Evolutionary conservation across 2,888 invertebrate species (phyloP).

Genomic region (Capitulum mitella): DNA sequence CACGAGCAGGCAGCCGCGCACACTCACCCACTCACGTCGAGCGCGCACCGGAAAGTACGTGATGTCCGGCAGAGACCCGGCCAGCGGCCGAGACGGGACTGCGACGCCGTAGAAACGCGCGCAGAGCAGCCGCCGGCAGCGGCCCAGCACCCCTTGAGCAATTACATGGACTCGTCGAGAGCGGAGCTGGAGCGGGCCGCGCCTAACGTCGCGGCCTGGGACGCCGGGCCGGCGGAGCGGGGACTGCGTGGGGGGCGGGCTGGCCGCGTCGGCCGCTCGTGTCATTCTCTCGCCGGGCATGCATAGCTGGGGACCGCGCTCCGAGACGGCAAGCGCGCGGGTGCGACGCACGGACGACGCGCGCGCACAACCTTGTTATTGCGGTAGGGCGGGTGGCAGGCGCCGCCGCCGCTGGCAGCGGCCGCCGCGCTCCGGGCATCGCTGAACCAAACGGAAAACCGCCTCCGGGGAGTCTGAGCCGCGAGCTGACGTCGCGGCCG

Average conservation of each 20-base stretch:
- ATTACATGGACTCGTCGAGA: slow-evolving; percentile 12
- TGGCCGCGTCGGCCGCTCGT: too few species aligned
- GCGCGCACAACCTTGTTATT: background rate
- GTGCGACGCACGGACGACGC: too few species aligned
- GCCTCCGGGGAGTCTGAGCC: background rate
- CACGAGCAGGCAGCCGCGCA: background rate
- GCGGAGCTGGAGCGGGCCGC: background rate
- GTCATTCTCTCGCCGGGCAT: too few species aligned
- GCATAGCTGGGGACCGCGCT: too few species aligned
- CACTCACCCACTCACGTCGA: background rate
- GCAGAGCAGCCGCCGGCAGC: background rate
- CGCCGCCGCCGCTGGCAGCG: background rate
- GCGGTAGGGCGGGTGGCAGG: background rate
- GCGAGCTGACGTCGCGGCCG: too few species aligned
- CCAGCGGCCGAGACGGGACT: background rate
- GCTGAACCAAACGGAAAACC: too few species aligned
- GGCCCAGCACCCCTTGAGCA: background rate
- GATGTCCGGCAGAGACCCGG: too few species aligned
- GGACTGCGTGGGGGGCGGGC: background rate
- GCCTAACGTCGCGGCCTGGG: background rate
- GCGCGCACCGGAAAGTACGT: too few species aligned
- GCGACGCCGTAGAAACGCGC: background rate
- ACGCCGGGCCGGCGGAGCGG: background rate
- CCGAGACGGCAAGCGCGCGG: too few species aligned
- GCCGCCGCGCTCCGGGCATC: background rate